Evolutionary conservation across 2,888 invertebrate genomes (phyloP).

Genomic region (Argyresthia goedartella): DNA sequence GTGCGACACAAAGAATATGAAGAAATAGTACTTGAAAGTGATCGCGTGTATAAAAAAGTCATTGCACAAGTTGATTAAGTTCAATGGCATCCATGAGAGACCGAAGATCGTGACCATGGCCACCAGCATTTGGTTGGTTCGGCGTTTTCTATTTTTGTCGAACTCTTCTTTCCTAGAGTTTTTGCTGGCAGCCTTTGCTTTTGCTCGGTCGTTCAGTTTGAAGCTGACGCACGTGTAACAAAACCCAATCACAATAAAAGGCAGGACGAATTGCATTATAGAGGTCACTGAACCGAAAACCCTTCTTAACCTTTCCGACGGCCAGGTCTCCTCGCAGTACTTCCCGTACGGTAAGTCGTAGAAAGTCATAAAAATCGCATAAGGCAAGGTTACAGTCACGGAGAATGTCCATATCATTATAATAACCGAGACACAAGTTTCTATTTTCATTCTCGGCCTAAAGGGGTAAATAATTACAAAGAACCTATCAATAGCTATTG

Average conservation of each 20-base stretch:
- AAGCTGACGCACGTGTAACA: conserved; percentile 95
- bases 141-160: conserved; percentile 89
- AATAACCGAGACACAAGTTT: conserved; percentile 88
- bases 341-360: conserved; percentile 58
- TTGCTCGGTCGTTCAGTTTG: conserved; percentile 86
- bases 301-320: conserved; percentile 81
- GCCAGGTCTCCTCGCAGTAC: conserved; percentile 93
- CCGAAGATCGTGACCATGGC: conserved; percentile 98
- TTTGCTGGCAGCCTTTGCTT: conserved; percentile 86
- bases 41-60: conserved; percentile 83
- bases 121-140: conserved; percentile 97
- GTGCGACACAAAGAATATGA: conserved; percentile 92
- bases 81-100: conserved; percentile 95
- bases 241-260: conserved; percentile 93
- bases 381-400: conserved; percentile 89
- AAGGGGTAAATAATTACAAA: conserved; percentile 98
- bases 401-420: conserved; percentile 93
- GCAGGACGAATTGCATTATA: conserved; percentile 92
- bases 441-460: conserved; percentile 90
- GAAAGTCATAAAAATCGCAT: conserved; percentile 86
- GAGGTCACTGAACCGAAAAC: conserved; percentile 91
- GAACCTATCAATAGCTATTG: conserved; percentile 97
- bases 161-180: conserved; percentile 89
- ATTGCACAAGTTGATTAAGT: conserved; percentile 88
- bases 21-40: conserved; percentile 84